phyloP scores from a whole-genome alignment of 2,113 vertebrate species.

The Tragelaphus strepsiceros region DNA sequence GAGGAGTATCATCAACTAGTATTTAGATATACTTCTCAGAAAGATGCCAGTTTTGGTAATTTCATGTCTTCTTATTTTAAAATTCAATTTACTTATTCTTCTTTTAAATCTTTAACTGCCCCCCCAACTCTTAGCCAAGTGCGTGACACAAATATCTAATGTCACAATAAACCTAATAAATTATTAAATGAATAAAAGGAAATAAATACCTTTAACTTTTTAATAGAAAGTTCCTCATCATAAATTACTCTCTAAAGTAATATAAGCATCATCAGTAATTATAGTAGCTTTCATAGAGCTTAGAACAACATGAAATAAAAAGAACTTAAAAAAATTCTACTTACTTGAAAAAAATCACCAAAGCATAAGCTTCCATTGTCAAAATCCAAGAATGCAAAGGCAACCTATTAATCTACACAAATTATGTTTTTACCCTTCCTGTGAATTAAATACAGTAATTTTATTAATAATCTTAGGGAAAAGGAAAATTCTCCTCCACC shows the following conservation, averaged over 20 bases:
- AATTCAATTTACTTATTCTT: not conserved
- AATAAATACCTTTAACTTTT: not conserved
- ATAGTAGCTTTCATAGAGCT: not conserved
- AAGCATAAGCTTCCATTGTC: not conserved
- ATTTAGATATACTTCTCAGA: not conserved
- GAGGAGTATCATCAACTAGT: not conserved
- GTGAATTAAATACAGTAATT: not conserved
- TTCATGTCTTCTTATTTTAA: not conserved
- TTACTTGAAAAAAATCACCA: not conserved
- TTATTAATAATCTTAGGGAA: not conserved
- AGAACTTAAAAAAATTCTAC: not conserved
- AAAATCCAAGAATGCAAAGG: not conserved
- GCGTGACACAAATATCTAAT: not conserved
- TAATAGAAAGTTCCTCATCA: not conserved
- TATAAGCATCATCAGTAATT: not conserved
- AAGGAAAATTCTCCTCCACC: not conserved
- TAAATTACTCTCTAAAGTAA: constrained; percentile 7
- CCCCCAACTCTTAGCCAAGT: not conserved
- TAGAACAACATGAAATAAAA: constrained; percentile 9
- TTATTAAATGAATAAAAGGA: not conserved
- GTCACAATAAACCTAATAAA: not conserved
- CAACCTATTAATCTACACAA: not conserved
- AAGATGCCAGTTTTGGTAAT: not conserved
- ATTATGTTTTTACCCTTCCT: not conserved
- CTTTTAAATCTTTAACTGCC: not conserved